These are phyloP conservation scores for Goniozus legneri DNA, from an alignment of 1,140 invertebrate genomes.

Conservation along the genomic window DNA sequence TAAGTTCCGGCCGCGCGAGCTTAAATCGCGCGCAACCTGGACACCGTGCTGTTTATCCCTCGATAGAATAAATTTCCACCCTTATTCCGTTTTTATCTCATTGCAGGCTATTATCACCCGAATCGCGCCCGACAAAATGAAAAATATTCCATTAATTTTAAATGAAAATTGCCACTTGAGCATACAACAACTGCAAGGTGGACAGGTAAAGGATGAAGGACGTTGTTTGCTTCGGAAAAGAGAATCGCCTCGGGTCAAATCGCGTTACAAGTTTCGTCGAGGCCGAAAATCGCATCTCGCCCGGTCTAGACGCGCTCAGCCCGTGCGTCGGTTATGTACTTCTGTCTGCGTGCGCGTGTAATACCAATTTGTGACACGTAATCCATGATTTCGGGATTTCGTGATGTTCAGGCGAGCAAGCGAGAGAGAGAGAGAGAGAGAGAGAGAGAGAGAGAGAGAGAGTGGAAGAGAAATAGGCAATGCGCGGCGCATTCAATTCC, in stretches of 20 bases:
- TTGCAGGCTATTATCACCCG: no score
- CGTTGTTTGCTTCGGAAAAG: no score
- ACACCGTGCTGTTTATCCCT: not conserved
- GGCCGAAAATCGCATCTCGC: not conserved
- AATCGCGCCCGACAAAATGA: no score
- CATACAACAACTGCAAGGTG: no score
- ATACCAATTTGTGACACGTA: slow-evolving; percentile 34
- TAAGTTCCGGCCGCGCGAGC: not conserved
- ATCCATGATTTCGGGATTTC: slow-evolving; percentile 20
- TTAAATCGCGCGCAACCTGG: not conserved
- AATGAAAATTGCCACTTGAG: no score
- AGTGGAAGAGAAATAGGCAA: not conserved
- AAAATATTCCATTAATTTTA: no score
- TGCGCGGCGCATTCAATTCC: slow-evolving; percentile 21
- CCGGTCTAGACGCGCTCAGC: not conserved
- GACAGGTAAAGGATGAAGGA: no score
- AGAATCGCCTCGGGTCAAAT: not conserved
- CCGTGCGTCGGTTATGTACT: slow-evolving; percentile 4
- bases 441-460: slow-evolving; percentile 14
- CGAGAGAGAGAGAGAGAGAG: not conserved
- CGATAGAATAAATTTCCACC: not conserved
- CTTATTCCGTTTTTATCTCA: not conserved
- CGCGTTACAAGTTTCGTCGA: not conserved
- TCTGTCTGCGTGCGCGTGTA: slow-evolving; percentile 17
- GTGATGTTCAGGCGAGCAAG: not conserved